Base-by-base conservation (phyloP, 2,113 vertebrate species). In the Lagopus leucura region DNA sequence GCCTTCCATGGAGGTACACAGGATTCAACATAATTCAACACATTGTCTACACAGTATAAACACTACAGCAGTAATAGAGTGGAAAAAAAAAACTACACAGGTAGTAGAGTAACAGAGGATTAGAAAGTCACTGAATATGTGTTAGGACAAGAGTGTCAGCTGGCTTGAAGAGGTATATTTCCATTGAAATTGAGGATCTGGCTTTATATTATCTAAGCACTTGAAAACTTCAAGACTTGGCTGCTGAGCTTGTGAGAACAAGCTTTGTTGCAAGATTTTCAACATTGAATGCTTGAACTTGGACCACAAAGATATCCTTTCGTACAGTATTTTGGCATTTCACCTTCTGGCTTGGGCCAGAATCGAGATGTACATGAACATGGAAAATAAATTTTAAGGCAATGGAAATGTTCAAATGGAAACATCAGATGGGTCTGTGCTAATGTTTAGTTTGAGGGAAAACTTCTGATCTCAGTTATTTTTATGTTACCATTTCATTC, bases 321-420 rank as follows among this genome's bases (percentile, higher is more conserved):
- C 1, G 0, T 94, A 91, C 82, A 91, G 79, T 65, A 69, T 95
- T 95, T 97, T 96, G 96, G 95, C 94, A 91, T 76, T 88, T 88
- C 38, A 80, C 16, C 25, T 86, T 86, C 89, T 91, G 57, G 42
- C 81, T 72, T 89, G 76, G 82, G 82, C 93, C 93, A 95, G 88
- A 95, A 83, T 90, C 0, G 32, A 92, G 89, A 95, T 90, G 82
- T 81, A 96, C 82, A 81, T 90, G 94, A 95, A 96, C 95, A 95
- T 75, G 95, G 94, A 94, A 96, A 96, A 92, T 91, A 92, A 95
- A 92, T 93, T 91, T 93, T 83, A 86, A 94, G 91, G 85, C 61
- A 92, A 88, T 97, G 93, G 94, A 95, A 96, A 94, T 86, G 79
- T 90, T 94, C 82, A 81, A 83, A 94, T 94, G 93, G 93, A 96